These are phyloP conservation scores for Potamilus streckersoni DNA, from an alignment of 1,140 invertebrate genomes.

Conservation along the genomic window DNA sequence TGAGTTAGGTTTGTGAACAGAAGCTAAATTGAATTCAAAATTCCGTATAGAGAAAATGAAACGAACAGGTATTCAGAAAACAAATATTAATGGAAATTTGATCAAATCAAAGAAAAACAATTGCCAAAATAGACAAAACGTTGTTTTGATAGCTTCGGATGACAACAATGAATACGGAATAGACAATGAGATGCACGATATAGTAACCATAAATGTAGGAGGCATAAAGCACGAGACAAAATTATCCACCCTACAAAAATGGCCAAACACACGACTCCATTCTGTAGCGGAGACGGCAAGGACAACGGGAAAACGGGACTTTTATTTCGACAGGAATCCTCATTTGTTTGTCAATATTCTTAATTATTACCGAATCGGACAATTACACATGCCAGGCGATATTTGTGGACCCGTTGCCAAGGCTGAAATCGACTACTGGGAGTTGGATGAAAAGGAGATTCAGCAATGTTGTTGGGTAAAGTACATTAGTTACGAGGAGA, in stretches of 20 bases:
- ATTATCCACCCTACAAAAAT: slow-evolving; percentile 22
- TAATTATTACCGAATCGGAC: slow-evolving; percentile 98
- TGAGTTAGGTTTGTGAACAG: no score
- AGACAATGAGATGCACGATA: slow-evolving; percentile 12
- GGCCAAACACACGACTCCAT: slow-evolving; percentile 21
- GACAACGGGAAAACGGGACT: slow-evolving; percentile 74
- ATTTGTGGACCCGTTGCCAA: slow-evolving; percentile 98
- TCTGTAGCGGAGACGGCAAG: slow-evolving; percentile 23
- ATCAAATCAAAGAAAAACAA: no score
- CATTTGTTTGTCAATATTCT: slow-evolving; percentile 98
- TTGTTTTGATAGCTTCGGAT: no score
- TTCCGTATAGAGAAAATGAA: no score
- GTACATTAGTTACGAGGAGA: slow-evolving; percentile 37
- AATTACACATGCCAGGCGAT: slow-evolving; percentile 97
- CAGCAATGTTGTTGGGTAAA: slow-evolving; percentile 44
- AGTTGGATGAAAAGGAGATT: slow-evolving; percentile 39
- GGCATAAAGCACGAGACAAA: slow-evolving; percentile 28
- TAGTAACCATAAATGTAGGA: slow-evolving; percentile 27
- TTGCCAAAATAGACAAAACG: no score
- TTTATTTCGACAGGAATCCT: slow-evolving; percentile 98
- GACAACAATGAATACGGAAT: background rate
- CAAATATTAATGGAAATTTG: no score
- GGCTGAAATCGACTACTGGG: slow-evolving; percentile 94
- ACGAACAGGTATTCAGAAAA: no score
- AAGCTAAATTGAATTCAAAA: no score